phyloP scores from a whole-genome alignment of 1,140 invertebrate genomes.

The Drosophila nasuta region DNA sequence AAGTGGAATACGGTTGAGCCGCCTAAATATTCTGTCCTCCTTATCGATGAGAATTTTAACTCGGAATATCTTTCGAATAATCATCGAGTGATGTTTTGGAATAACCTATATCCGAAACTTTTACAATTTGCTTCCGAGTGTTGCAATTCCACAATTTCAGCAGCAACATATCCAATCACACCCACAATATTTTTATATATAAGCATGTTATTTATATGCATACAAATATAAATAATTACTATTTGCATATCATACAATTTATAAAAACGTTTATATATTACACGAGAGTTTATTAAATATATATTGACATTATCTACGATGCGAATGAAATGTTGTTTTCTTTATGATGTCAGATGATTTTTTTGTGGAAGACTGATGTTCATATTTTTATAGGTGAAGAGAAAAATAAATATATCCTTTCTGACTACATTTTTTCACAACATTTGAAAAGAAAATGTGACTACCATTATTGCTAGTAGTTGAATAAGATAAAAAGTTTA shows the following conservation, averaged over 20 bases:
- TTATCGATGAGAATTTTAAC: constrained; percentile 90
- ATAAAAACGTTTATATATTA: constrained; percentile 20
- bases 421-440: background rate
- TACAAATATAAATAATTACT: constrained; percentile 8
- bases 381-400: background rate
- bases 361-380: background rate
- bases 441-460: background rate
- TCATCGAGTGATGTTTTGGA: constrained; percentile 92
- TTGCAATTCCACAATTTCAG: constrained; percentile 86
- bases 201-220: constrained; percentile 11
- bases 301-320: constrained; percentile 18
- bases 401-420: background rate
- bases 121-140: constrained; percentile 89
- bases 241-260: constrained; percentile 13
- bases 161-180: constrained; percentile 11
- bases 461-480: background rate
- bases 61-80: constrained; percentile 90
- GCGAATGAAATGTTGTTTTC: constrained; percentile 3
- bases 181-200: constrained; percentile 19
- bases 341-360: background rate
- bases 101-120: constrained; percentile 91
- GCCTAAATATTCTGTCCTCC: constrained; percentile 88
- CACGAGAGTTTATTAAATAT: constrained; percentile 19
- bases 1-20: constrained; percentile 90
- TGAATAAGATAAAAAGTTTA: constrained; percentile 1